A percentile compares a stretch with the other conserved stretches of the same genome.
phyloP scores from a whole-genome alignment of 2,113 vertebrate genomes.

The Catharus fuscescens region DNA sequence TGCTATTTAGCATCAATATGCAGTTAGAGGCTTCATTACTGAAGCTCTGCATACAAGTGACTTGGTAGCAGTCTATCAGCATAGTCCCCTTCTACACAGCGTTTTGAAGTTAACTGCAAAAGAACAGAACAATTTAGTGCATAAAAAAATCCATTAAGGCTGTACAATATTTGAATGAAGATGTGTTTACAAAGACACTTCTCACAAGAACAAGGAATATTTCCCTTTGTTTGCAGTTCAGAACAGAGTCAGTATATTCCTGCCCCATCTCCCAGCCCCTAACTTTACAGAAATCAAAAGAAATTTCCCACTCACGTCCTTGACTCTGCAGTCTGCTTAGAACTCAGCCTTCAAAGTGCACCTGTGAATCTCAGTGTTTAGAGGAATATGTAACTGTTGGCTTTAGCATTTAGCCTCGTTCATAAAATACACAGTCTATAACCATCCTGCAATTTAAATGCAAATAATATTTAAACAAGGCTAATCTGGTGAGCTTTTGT shows the following conservation, averaged over 20 bases:
- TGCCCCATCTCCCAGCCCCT: not conserved
- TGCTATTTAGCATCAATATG: slow-evolving; percentile 11
- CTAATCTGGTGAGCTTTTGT: slow-evolving; percentile 68
- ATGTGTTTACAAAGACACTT: slow-evolving; percentile 28
- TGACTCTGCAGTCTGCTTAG: not conserved
- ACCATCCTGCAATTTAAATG: slow-evolving; percentile 71
- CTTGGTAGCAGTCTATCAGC: slow-evolving; percentile 31
- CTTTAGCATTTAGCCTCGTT: slow-evolving; percentile 51
- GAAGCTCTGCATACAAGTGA: not conserved
- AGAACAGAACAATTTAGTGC: slow-evolving; percentile 56
- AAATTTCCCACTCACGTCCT: not conserved
- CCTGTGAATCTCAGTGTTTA: not conserved
- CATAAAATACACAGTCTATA: slow-evolving; percentile 44
- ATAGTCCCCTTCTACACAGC: not conserved
- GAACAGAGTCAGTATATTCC: not conserved
- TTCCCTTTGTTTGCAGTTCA: slow-evolving; percentile 2
- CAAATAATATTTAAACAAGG: slow-evolving; percentile 77
- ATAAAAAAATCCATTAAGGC: slow-evolving; percentile 63
- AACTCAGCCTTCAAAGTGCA: not conserved
- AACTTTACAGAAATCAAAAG: not conserved
- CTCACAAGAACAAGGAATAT: not conserved
- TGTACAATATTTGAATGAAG: slow-evolving; percentile 37
- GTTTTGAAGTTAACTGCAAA: slow-evolving; percentile 63
- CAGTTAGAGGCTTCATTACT: not conserved
- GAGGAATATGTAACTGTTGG: slow-evolving; percentile 46